These are phyloP conservation scores for Microtus richardsoni DNA, from an alignment of 2,113 vertebrate species.

Conservation along the genomic window DNA sequence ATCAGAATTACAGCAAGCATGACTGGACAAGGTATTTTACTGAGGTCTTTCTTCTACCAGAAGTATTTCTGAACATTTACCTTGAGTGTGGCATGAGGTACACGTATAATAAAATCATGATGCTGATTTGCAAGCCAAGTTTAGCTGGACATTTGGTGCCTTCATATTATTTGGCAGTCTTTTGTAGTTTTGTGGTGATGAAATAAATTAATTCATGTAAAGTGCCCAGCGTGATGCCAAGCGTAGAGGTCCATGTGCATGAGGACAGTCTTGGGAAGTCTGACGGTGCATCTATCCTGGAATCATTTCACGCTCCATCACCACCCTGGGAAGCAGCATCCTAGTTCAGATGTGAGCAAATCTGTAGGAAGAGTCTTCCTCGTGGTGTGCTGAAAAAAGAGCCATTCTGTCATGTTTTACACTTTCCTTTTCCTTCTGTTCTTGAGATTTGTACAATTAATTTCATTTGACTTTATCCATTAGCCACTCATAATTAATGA, in stretches of 20 bases:
- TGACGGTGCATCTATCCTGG: background rate
- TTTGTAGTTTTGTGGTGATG: background rate
- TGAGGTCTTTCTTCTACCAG: background rate
- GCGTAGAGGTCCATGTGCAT: background rate
- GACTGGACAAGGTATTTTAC: background rate
- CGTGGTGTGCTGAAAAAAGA: accelerated
- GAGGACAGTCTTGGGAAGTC: background rate
- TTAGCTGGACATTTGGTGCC: background rate
- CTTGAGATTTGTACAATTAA: background rate
- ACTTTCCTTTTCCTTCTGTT: slow-evolving; percentile 32
- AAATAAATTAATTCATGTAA: background rate
- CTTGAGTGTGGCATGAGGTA: background rate
- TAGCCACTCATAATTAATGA: slow-evolving; percentile 19
- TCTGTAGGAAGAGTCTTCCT: background rate
- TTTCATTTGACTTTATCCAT: slow-evolving; percentile 35
- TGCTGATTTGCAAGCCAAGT: slow-evolving; percentile 17
- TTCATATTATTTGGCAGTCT: background rate
- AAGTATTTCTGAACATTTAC: background rate
- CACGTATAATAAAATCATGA: background rate
- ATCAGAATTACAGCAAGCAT: background rate
- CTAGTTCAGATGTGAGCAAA: background rate
- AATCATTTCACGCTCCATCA: background rate
- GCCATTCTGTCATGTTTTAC: background rate
- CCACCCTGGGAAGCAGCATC: background rate
- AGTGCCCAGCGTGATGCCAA: background rate